Conservation (phyloP, 1,140 invertebrate genomes). For the Drosophila rhopaloa region DNA sequence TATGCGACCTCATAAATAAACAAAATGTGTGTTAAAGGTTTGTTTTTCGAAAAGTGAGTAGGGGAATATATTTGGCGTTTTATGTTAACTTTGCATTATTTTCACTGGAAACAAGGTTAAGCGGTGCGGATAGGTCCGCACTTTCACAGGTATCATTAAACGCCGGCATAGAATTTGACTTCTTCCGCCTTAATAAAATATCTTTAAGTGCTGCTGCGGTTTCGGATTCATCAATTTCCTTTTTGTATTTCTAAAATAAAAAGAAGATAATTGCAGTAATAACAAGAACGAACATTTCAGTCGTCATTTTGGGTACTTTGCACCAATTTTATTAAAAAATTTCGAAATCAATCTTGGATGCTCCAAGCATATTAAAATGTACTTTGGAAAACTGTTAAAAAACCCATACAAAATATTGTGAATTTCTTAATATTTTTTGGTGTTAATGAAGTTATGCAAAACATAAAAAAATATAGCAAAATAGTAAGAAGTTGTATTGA, state of each 20-base stretch:
- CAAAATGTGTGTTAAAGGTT: constrained; percentile 57
- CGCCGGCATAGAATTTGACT: constrained; percentile 60
- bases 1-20: constrained; percentile 65
- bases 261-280: not conserved
- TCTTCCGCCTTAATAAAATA: constrained; percentile 63
- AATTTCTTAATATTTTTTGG: too few relatives aligned
- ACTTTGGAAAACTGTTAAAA: too few relatives aligned
- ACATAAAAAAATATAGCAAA: too few relatives aligned
- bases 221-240: constrained; percentile 53
- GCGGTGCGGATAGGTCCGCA: constrained; percentile 72
- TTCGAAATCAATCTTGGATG: too few relatives aligned
- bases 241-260: constrained; percentile 68
- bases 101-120: constrained; percentile 83
- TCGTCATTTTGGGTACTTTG: too few relatives aligned
- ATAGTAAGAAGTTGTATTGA: too few relatives aligned
- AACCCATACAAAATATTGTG: too few relatives aligned
- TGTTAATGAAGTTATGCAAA: too few relatives aligned
- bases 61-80: constrained; percentile 77
- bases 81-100: constrained; percentile 81
- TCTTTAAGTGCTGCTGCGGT: constrained; percentile 65
- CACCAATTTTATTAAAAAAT: too few relatives aligned
- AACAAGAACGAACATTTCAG: not conserved
- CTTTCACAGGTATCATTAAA: constrained; percentile 65
- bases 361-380: too few relatives aligned
- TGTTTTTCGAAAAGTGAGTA: constrained; percentile 40